Base-by-base conservation (phyloP, 2,888 invertebrate species). In the Brachyptera putata region DNA sequence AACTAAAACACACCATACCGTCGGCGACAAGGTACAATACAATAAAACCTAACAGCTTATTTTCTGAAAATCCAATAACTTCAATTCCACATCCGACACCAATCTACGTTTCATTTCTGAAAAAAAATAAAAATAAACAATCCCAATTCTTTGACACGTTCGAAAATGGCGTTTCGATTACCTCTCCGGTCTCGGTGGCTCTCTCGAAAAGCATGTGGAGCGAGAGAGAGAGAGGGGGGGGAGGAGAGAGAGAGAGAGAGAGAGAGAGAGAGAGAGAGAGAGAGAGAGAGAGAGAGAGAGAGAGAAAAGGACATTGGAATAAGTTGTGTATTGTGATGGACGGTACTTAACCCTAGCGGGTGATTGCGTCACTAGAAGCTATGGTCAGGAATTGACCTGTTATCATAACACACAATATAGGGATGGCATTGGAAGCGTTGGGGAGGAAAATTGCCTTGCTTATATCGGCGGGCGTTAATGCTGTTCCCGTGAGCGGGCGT, bases 401-500 rank as follows among this genome's bases (percentile, higher is more conserved):
- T 53, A 53, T 53, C 53, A 53, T 36, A 53, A 16, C 24, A 30
- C n/a, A 30, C 30, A 46, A 53, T 34, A 53, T n/a, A n/a, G n/a
- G n/a, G n/a, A n/a, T n/a, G n/a, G n/a, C 53, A 34, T 22, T 36
- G 22, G 16, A 53, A 18, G n/a, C 53, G 22, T 4, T 53, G 34
- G 53, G 7, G 53, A 21, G 53, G 53, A 53, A 53, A 53, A 53
- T 53, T 53, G 53, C 34, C 16, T 53, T 22, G 53, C 53, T 53
- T 53, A 30, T 30, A 11, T 30, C 11, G 30, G 30, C 5, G n/a
- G n/a, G n/a, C n/a, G n/a, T n/a, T n/a, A n/a, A n/a, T n/a, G n/a
- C n/a, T n/a, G n/a, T n/a, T n/a, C n/a, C n/a, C n/a, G n/a, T n/a
- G n/a, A n/a, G n/a, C n/a, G n/a, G n/a, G n/a, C n/a, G n/a, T n/a